phyloP scores from a whole-genome alignment of 2,888 invertebrate genomes.

The Zygaena filipendulae region DNA sequence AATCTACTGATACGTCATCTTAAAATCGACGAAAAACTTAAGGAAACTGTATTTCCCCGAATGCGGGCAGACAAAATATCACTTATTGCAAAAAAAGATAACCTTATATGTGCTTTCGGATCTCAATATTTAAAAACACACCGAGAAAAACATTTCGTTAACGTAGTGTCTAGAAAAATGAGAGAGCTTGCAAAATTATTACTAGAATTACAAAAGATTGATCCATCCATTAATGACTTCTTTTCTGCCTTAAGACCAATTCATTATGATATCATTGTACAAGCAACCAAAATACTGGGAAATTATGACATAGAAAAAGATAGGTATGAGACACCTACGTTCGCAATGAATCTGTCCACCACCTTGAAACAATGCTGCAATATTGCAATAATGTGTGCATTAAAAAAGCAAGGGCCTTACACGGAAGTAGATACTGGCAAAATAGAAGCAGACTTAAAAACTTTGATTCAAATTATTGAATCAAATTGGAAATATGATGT shows the following conservation, averaged over 20 bases:
- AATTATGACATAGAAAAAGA: conserved; percentile 17
- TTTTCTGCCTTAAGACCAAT: conserved; percentile 15
- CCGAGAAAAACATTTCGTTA: conserved; percentile 18
- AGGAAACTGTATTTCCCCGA: conserved; percentile 20
- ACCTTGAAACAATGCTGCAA: conserved; percentile 23
- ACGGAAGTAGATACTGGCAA: conserved; percentile 15
- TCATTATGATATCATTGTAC: conserved; percentile 18
- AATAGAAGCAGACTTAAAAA: conserved; percentile 20
- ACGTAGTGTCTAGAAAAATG: conserved; percentile 21
- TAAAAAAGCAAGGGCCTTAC: conserved; percentile 17
- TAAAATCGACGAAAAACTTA: conserved; percentile 22
- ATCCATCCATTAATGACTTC: conserved; percentile 15
- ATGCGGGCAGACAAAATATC: conserved; percentile 20
- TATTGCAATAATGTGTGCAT: conserved; percentile 20
- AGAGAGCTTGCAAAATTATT: conserved; percentile 21
- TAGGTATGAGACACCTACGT: conserved; percentile 19
- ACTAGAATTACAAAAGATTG: conserved; percentile 18
- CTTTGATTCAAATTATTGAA: conserved; percentile 14
- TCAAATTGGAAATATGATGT: conserved; percentile 19
- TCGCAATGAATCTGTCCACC: conserved; percentile 21
- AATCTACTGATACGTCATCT: conserved; percentile 20
- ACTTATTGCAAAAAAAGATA: conserved; percentile 20
- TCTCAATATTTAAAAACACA: conserved; percentile 18
- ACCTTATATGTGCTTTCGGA: conserved; percentile 17
- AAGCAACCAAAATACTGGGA: conserved; percentile 15